These are phyloP conservation scores for Bombus soroeensis DNA, from an alignment of 1,140 invertebrate species.

Conservation along the genomic window DNA sequence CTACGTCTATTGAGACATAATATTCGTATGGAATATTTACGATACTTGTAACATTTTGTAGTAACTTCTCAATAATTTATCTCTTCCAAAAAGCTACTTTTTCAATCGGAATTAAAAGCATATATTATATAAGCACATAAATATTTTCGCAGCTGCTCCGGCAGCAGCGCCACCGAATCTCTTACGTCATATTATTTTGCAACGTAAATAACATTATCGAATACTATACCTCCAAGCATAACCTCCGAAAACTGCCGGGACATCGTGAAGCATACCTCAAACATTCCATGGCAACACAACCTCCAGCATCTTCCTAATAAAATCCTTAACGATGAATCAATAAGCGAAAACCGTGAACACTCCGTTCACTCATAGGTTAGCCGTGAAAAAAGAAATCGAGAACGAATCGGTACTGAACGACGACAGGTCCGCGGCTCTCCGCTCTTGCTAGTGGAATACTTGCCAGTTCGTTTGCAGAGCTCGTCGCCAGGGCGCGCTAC, in stretches of 20 bases:
- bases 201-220: neutral
- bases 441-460: slow-evolving; percentile 67
- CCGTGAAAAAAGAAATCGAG: neutral
- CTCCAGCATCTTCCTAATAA: neutral
- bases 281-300: too few relatives aligned
- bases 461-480: slow-evolving; percentile 52
- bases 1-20: neutral
- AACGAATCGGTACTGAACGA: slow-evolving; percentile 34
- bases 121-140: neutral
- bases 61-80: neutral
- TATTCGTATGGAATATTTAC: neutral
- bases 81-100: too few relatives aligned
- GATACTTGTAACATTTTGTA: neutral
- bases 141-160: neutral
- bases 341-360: neutral
- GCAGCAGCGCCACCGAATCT: neutral
- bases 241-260: neutral
- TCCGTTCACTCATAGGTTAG: neutral
- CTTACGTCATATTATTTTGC: neutral
- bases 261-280: neutral
- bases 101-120: neutral
- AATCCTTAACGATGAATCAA: neutral
- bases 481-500: slow-evolving; percentile 75
- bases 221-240: neutral
- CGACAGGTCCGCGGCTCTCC: slow-evolving; percentile 64